A percentile compares a stretch with the other conserved stretches of the same genome.
Evolutionary conservation across 2,797 vertebrate species (phyloP).

Genomic region (Spheniscus humboldti): DNA sequence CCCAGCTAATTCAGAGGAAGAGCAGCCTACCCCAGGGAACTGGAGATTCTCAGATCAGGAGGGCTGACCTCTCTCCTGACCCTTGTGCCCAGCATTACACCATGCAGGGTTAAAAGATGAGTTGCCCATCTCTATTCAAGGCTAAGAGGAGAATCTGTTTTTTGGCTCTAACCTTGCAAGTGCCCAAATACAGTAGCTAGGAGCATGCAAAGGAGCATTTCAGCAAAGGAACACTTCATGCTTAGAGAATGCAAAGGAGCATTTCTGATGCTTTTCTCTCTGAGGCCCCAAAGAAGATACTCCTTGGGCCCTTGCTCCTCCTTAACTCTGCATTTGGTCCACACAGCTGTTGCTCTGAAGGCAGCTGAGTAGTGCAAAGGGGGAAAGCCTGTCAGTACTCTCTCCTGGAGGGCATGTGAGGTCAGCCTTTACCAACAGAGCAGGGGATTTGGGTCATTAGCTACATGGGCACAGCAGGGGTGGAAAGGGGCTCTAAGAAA

Average conservation of each 20-base stretch:
- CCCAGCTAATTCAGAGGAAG: background rate
- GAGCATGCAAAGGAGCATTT: background rate
- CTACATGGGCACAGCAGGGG: background rate
- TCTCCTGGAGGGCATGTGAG: background rate
- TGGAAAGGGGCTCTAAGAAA: constrained; percentile 19
- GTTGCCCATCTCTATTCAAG: background rate
- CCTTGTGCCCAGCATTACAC: background rate
- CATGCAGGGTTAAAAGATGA: background rate
- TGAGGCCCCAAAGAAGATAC: background rate
- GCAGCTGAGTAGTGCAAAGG: background rate
- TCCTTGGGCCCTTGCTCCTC: background rate
- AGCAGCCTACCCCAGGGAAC: background rate
- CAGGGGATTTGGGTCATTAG: constrained; percentile 33
- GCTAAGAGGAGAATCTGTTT: background rate
- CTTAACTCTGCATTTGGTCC: background rate
- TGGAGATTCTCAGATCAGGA: background rate
- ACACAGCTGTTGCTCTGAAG: background rate
- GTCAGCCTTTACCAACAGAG: constrained; percentile 15
- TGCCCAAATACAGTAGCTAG: background rate
- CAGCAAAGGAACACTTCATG: background rate
- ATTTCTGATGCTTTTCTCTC: background rate
- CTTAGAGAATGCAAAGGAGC: background rate
- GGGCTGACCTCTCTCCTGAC: background rate
- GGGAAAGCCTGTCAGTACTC: background rate
- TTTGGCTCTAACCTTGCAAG: background rate